phyloP scores from a whole-genome alignment of 2,113 vertebrate species.

The Nymphicus hollandicus region DNA sequence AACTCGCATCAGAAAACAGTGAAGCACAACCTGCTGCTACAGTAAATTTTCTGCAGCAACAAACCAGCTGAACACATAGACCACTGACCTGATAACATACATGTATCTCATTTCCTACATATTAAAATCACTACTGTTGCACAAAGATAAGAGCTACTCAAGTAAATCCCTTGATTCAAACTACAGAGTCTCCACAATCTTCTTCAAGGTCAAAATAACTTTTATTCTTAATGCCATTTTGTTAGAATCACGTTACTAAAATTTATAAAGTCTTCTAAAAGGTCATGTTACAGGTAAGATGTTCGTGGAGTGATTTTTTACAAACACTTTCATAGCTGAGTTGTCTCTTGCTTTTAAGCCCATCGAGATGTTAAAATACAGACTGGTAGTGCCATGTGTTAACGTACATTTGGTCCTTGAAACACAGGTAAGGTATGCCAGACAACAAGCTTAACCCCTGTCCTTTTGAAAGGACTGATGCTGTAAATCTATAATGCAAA shows the following conservation, averaged over 20 bases:
- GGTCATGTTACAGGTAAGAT: background rate
- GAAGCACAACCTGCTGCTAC: background rate
- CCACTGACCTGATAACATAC: background rate
- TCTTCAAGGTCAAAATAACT: background rate
- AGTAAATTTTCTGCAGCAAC: background rate
- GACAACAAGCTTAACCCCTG: fast-evolving
- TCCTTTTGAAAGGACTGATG: background rate
- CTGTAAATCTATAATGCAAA: background rate
- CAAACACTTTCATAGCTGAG: background rate
- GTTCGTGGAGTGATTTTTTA: background rate
- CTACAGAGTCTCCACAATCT: background rate
- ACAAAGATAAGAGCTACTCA: background rate
- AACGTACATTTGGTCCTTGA: background rate
- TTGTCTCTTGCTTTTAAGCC: background rate
- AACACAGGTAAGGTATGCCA: background rate
- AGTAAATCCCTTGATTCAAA: background rate
- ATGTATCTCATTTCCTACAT: background rate
- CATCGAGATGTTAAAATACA: background rate
- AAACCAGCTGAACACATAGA: background rate
- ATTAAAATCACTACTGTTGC: background rate
- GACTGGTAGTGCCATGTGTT: background rate
- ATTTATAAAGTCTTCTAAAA: background rate
- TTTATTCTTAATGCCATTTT: background rate
- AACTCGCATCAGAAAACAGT: background rate
- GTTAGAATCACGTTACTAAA: background rate